Evolutionary conservation across 2,113 vertebrate species (phyloP), one percentile per base, ranked within the genome.

Genomic region (Cettia cetti): DNA sequence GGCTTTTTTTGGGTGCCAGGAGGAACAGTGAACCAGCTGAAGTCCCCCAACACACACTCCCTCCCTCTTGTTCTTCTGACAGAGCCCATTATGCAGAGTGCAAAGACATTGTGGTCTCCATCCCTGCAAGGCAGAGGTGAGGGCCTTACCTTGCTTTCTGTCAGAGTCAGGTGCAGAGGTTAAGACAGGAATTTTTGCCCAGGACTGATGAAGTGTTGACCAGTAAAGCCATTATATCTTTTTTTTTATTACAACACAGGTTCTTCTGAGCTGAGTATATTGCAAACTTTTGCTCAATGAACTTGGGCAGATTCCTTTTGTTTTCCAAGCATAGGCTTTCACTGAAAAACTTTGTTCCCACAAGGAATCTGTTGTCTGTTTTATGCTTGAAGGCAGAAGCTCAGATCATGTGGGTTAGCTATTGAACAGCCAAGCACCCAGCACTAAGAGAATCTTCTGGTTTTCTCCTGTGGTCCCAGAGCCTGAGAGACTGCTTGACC

Each of bases 311-410:
- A 84, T 68, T 88, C 31, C 10, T 75, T 91, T 81, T 95, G 75
- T 94, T 89, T 90, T 92, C 66, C 6, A 42, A 94, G 65, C 61
- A 79, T 69, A 89, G 94, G 91, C 89, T 95, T 96, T 95, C 81
- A 96, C 89, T 92, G 77, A 65, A 94, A 91, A 94, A 85, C 69
- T 94, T 66, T 69, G 57, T 53, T 95, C 61, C 81, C 84, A 95
- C 74, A 86, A 94, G 74, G 87, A 92, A 68, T 90, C 86, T 90
- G 93, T 95, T 93, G 88, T 93, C 86, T 90, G 76, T 86, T 86
- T 90, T 88, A 14, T 66, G 66, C 69, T 64, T 52, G 56, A 87
- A 92, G 76, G 82, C 82, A 94, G 94, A 83, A 87, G 54, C 42
- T 92, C 0, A 1, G 50, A 71, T 89, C 52, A 68, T 53, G 47